phyloP scores from a whole-genome alignment of 30 jellyfish, hydroid and myxozoan species.

The Cassiopea xamachana region DNA sequence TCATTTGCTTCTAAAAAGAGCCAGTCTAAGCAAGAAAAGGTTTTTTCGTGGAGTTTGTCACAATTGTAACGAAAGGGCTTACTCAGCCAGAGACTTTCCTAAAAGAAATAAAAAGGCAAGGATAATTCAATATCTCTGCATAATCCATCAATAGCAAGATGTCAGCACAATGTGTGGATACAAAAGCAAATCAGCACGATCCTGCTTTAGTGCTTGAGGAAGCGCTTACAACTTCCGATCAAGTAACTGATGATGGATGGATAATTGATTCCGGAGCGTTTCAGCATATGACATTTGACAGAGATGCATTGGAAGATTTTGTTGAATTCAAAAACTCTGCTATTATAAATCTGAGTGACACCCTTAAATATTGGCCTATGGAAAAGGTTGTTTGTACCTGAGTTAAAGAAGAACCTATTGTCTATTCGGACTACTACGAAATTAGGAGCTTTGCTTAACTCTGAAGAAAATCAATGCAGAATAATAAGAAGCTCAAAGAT shows the following conservation, averaged over 20 bases:
- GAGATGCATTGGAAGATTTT: background rate
- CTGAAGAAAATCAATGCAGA: background rate
- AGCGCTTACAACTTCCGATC: background rate
- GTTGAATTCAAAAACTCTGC: background rate
- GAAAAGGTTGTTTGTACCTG: background rate
- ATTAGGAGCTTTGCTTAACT: background rate
- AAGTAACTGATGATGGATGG: background rate
- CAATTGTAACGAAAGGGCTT: too few species aligned
- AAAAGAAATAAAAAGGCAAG: too few species aligned
- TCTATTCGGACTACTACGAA: background rate
- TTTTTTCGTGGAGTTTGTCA: too few species aligned
- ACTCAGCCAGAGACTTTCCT: too few species aligned
- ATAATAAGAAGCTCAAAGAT: background rate
- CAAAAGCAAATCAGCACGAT: too few species aligned
- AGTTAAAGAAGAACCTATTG: background rate
- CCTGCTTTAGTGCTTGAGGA: background rate
- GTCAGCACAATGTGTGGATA: too few species aligned
- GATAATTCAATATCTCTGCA: too few species aligned
- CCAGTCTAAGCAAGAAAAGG: too few species aligned
- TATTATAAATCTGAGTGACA: background rate
- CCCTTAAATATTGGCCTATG: background rate
- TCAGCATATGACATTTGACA: background rate
- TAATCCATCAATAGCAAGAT: too few species aligned
- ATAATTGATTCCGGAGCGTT: background rate
- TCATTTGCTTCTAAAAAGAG: too few species aligned